phyloP scores from a whole-genome alignment of 2,888 invertebrate species.

The Carcina quercana region DNA sequence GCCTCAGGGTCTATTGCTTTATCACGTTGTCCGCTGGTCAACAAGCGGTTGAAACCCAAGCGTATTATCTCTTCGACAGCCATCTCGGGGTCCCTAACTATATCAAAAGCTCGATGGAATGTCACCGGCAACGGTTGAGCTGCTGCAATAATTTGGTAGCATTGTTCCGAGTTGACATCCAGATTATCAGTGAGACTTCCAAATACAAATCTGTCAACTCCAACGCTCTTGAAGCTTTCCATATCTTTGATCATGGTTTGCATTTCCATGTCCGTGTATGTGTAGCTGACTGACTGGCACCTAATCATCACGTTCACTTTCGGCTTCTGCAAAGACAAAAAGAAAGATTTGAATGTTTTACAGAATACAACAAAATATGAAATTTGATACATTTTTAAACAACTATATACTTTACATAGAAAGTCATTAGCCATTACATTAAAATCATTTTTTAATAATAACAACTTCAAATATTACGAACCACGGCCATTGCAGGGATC shows the following conservation, averaged over 20 bases:
- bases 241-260: conserved; percentile 86
- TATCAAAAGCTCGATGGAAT: conserved; percentile 93
- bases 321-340: conserved; percentile 50
- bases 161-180: conserved; percentile 77
- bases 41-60: conserved; percentile 84
- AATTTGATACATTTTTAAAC: too few relatives aligned
- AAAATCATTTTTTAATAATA: too few relatives aligned
- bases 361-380: too few relatives aligned
- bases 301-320: conserved; percentile 90
- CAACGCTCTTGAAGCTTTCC: conserved; percentile 74
- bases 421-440: too few relatives aligned
- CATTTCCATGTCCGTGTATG: conserved; percentile 83
- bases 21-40: conserved; percentile 88
- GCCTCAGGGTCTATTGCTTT: conserved; percentile 78
- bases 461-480: too few relatives aligned
- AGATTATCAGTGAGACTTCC: conserved; percentile 82
- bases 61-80: conserved; percentile 76
- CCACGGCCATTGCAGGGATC: too few relatives aligned
- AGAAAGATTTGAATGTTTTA: too few relatives aligned
- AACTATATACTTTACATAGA: too few relatives aligned
- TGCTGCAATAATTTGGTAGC: conserved; percentile 72
- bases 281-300: conserved; percentile 83
- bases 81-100: conserved; percentile 71
- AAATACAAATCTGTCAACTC: conserved; percentile 92
- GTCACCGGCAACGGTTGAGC: conserved; percentile 82